Percentiles rank a stretch among this genome's conserved stretches.
These are phyloP conservation scores for Dendrolimus punctatus DNA, from an alignment of 1,140 invertebrate species.

Conservation along the genomic window DNA sequence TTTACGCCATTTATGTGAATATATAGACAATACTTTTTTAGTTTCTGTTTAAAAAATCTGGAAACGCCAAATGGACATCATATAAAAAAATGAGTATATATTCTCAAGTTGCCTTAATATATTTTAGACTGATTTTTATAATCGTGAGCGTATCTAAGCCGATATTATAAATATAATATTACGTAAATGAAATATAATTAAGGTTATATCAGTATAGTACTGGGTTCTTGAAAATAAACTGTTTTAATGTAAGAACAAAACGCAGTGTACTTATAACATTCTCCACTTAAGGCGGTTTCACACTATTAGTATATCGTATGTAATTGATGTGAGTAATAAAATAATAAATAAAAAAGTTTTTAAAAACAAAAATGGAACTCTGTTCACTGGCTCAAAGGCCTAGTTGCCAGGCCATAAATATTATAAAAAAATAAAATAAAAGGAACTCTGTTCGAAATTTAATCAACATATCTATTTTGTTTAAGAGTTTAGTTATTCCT, in stretches of 20 bases:
- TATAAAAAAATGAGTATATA: constrained; percentile 27
- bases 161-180: constrained; percentile 17
- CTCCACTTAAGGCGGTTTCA: constrained; percentile 23
- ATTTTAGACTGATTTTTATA: constrained; percentile 70
- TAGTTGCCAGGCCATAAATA: no score
- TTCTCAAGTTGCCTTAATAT: constrained; percentile 69
- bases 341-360: no score
- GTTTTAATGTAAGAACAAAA: constrained; percentile 22
- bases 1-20: no score
- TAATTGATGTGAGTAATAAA: no score
- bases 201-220: constrained; percentile 5
- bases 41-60: background rate
- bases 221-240: constrained; percentile 13
- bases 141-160: constrained; percentile 38
- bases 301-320: constrained; percentile 12
- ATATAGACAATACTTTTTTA: no score
- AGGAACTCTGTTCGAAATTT: background rate
- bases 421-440: no score
- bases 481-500: no score
- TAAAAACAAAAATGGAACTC: no score
- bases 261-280: constrained; percentile 36
- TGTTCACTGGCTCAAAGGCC: no score
- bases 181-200: constrained; percentile 21
- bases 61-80: constrained; percentile 15
- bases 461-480: no score